phyloP scores from a whole-genome alignment of 2,113 vertebrate species.

The Copsychus sechellarum region DNA sequence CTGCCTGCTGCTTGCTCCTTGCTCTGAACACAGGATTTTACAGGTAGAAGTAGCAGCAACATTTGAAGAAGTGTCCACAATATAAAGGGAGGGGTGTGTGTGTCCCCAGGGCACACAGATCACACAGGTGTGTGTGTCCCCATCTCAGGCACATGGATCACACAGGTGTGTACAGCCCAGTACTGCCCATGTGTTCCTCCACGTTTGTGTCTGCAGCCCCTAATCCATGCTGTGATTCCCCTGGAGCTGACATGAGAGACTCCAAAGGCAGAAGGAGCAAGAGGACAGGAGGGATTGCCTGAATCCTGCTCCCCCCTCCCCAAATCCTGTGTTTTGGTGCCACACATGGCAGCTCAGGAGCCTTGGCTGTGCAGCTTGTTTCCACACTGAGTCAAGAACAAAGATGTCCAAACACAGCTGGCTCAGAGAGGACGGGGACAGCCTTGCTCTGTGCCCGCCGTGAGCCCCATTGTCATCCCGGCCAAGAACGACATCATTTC shows the following conservation, averaged over 20 bases:
- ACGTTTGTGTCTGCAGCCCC: neutral
- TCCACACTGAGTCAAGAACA: neutral
- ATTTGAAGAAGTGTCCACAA: neutral
- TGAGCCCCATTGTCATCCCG: neutral
- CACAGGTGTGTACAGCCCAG: neutral
- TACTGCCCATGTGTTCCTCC: neutral
- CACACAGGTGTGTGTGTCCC: neutral
- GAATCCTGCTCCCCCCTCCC: neutral
- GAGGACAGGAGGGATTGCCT: neutral
- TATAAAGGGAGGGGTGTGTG: too few species aligned
- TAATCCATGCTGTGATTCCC: neutral
- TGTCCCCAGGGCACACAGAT: neutral
- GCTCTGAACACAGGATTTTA: neutral
- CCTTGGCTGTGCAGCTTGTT: neutral
- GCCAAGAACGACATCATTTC: slow-evolving; percentile 57
- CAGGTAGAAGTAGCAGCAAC: neutral
- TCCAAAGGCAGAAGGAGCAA: neutral
- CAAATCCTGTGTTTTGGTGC: neutral
- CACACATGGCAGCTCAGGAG: neutral
- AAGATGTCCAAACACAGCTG: neutral
- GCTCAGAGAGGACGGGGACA: neutral
- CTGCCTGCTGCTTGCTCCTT: neutral
- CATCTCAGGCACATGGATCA: neutral
- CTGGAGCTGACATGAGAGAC: neutral
- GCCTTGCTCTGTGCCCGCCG: neutral